Conservation (phyloP, 2,797 vertebrate genomes). For the Macroramphosus scolopax region DNA sequence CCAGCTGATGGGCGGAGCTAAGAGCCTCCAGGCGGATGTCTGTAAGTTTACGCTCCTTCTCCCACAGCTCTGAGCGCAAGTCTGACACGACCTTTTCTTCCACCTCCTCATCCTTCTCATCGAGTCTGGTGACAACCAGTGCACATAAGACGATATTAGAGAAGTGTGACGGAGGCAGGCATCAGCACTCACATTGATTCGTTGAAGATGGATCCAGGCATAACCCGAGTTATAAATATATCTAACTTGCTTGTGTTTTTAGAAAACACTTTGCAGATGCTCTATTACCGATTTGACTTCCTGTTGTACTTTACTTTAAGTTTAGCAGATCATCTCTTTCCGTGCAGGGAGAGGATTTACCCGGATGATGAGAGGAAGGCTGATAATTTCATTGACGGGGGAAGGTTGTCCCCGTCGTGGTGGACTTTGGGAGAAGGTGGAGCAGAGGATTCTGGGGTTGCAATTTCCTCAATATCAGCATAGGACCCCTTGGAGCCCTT, state of each 20-base stretch:
- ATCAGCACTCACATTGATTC: too few relatives aligned
- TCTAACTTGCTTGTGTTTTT: too few relatives aligned
- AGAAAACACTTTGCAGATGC: too few relatives aligned
- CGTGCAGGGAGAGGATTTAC: slow-evolving; percentile 51
- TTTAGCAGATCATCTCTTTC: too few relatives aligned
- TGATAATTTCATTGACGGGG: slow-evolving; percentile 78
- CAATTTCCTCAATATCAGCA: slow-evolving; percentile 96
- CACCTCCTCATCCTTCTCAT: slow-evolving; percentile 69
- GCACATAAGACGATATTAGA: slow-evolving; percentile 2
- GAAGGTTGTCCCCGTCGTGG: slow-evolving; percentile 73
- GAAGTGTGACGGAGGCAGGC: not conserved
- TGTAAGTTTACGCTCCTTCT: slow-evolving; percentile 96
- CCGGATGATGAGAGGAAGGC: slow-evolving; percentile 79
- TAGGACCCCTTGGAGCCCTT: slow-evolving; percentile 94
- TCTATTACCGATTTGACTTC: too few relatives aligned
- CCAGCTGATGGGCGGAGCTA: slow-evolving; percentile 94
- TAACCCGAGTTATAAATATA: too few relatives aligned
- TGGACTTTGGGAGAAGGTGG: slow-evolving; percentile 94
- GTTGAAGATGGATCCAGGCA: too few relatives aligned
- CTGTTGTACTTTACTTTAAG: too few relatives aligned
- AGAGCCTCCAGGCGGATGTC: slow-evolving; percentile 96
- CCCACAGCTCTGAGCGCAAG: slow-evolving; percentile 93
- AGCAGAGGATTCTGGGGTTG: slow-evolving; percentile 93
- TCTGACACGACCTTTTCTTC: slow-evolving; percentile 92
- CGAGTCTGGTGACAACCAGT: slow-evolving; percentile 75